Base-by-base conservation (phyloP, 2,113 vertebrate species). In the Lichenostomus cassidix region DNA sequence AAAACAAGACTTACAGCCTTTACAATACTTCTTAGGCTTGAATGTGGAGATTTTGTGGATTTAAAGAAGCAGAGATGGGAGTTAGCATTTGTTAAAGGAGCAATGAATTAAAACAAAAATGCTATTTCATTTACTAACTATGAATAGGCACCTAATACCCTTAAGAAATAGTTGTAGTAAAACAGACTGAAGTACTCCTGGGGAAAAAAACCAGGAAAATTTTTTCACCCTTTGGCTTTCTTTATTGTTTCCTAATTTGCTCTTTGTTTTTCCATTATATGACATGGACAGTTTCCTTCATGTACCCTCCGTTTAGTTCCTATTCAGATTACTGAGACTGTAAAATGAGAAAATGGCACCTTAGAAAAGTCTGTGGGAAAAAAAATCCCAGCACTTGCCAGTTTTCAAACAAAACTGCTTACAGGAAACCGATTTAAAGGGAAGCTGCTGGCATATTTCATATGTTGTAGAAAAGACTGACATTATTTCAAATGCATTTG, bases 1-100 rank as follows among this genome's bases (percentile, higher is more conserved):
- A 97, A 98, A 97, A 95, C 47, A 93, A 98, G 98, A 98, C 98
- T 98, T 98, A 98, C 96, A 92, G 95, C 95, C 94, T 95, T 92
- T 92, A 96, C 95, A 92, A 83, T 97, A 81, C 97, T 97, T 98
- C 97, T 97, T 96, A 94, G 96, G 94, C 90, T 94, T 95, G 94
- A 96, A 96, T 29, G 87, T 91, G 76, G 93, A 95, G 95, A 96
- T 97, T 97, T 95, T 96, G 96, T 96, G 97, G 97, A 96, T 97
- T 97, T 97, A 94, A 97, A 97, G 96, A 90, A 96, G 90, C 78
- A 95, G 94, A 92, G 67, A 96, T 74, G 85, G 83, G 81, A 96
- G 67, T 90, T 88, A 86, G 94, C 93, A 74, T 93, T 97, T 82
- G 75, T 53, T 97, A 95, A 96, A 97, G 96, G 94, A 95, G 92